Conservation (phyloP, 2,888 invertebrate species). For the Acleris holmiana region DNA sequence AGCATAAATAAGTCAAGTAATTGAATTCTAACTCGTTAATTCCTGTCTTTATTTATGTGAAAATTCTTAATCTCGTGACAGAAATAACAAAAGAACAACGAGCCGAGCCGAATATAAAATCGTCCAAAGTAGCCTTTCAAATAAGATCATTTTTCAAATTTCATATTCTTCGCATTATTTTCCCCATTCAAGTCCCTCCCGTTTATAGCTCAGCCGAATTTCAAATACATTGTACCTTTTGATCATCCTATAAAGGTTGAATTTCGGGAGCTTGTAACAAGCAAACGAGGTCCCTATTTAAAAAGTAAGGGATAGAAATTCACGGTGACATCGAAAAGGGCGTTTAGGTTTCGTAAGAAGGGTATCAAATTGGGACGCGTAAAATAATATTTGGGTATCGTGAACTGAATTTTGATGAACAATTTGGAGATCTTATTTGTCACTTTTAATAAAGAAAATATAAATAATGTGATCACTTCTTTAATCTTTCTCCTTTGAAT, state of each 20-base stretch:
- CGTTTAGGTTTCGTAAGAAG: conserved; percentile 8
- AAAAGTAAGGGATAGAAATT: conserved; percentile 18
- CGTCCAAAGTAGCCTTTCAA: conserved; percentile 20
- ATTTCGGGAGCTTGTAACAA: conserved; percentile 17
- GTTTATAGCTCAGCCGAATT: conserved; percentile 23
- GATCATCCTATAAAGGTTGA: conserved; percentile 31
- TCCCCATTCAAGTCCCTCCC: conserved; percentile 7
- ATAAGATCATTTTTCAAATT: conserved; percentile 34
- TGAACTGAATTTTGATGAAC: conserved; percentile 24
- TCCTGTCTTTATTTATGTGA: no score
- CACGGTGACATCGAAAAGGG: conserved; percentile 3
- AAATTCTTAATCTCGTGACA: no score
- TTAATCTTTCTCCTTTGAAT: not conserved
- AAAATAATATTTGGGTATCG: conserved; percentile 31
- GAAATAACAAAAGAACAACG: no score
- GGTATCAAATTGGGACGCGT: conserved; percentile 25
- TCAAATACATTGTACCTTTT: conserved; percentile 36
- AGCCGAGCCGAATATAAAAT: conserved; percentile 3
- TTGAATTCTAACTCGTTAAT: no score
- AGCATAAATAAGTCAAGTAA: no score
- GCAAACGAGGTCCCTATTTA: conserved; percentile 25
- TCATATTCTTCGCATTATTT: conserved; percentile 23
- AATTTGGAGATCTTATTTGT: conserved; percentile 15
- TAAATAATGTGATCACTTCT: conserved; percentile 1
- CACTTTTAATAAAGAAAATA: not conserved